phyloP scores from a whole-genome alignment of 2,797 vertebrate genomes.

The Cossypha niveicapilla region DNA sequence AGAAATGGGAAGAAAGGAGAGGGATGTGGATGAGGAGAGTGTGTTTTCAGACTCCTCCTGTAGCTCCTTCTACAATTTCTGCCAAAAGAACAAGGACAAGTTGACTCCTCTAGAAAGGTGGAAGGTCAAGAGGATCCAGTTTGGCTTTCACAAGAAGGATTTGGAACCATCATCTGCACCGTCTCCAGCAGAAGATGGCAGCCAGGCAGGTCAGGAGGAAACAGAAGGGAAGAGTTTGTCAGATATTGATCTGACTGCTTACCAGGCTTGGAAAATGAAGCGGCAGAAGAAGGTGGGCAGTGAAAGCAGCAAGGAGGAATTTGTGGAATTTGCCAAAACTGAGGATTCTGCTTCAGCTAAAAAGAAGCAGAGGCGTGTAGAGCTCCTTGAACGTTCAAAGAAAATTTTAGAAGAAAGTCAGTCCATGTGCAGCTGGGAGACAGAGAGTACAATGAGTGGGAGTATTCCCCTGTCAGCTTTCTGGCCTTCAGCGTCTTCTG shows the following conservation, averaged over 20 bases:
- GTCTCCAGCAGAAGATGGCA: slow-evolving; percentile 68
- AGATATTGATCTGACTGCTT: slow-evolving; percentile 86
- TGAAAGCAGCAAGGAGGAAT: slow-evolving; percentile 85
- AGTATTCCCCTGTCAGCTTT: slow-evolving; percentile 87
- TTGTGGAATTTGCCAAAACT: slow-evolving; percentile 82
- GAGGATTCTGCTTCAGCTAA: slow-evolving; percentile 80
- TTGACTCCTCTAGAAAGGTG: slow-evolving; percentile 91
- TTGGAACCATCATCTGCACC: slow-evolving; percentile 67
- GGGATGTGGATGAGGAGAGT: slow-evolving; percentile 82
- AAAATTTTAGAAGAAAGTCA: slow-evolving; percentile 91
- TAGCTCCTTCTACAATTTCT: slow-evolving; percentile 92
- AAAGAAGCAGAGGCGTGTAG: slow-evolving; percentile 85
- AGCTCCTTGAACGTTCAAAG: slow-evolving; percentile 87
- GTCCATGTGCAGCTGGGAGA: slow-evolving; percentile 87
- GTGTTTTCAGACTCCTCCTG: slow-evolving; percentile 80
- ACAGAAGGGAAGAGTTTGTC: slow-evolving; percentile 69
- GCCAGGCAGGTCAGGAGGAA: slow-evolving; percentile 2
- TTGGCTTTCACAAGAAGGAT: slow-evolving; percentile 94
- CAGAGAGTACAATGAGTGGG: slow-evolving; percentile 76
- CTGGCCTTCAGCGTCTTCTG: slow-evolving; percentile 76
- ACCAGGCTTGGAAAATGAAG: slow-evolving; percentile 92
- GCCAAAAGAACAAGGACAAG: slow-evolving; percentile 90
- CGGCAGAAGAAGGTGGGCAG: slow-evolving; percentile 86
- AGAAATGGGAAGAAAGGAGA: slow-evolving; percentile 28
- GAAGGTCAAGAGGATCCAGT: slow-evolving; percentile 94